These are phyloP conservation scores for Macrochelys suwanniensis DNA, from an alignment of 2,797 vertebrate genomes.

Conservation along the genomic window DNA sequence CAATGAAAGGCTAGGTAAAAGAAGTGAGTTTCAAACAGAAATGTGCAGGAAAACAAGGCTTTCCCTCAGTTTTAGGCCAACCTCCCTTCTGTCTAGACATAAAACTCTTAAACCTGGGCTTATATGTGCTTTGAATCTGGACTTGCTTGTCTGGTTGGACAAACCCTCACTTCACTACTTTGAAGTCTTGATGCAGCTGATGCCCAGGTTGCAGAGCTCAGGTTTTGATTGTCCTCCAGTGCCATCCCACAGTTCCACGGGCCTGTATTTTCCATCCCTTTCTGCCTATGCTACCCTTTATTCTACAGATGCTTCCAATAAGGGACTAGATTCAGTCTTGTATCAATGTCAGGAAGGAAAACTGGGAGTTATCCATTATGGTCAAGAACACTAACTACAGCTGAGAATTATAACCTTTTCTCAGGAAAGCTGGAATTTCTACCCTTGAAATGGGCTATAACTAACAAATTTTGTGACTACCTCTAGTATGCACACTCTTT, in stretches of 20 bases:
- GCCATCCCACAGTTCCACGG: not conserved
- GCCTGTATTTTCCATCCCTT: not conserved
- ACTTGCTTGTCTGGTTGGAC: conserved; percentile 14
- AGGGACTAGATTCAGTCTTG: no score
- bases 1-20: not conserved
- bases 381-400: no score
- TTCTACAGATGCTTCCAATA: no score
- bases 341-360: no score
- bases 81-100: not conserved
- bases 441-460: no score
- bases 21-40: not conserved
- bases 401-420: no score
- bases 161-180: not conserved
- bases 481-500: no score
- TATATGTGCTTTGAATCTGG: not conserved
- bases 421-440: no score
- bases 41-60: conserved; percentile 4
- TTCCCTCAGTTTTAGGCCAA: not conserved
- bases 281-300: not conserved
- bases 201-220: not conserved
- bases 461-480: no score
- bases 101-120: not conserved
- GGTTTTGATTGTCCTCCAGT: not conserved
- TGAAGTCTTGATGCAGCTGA: not conserved
- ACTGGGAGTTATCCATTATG: no score